Evolutionary conservation across 2,888 invertebrate species (phyloP).

Genomic region (Spisula solida): DNA sequence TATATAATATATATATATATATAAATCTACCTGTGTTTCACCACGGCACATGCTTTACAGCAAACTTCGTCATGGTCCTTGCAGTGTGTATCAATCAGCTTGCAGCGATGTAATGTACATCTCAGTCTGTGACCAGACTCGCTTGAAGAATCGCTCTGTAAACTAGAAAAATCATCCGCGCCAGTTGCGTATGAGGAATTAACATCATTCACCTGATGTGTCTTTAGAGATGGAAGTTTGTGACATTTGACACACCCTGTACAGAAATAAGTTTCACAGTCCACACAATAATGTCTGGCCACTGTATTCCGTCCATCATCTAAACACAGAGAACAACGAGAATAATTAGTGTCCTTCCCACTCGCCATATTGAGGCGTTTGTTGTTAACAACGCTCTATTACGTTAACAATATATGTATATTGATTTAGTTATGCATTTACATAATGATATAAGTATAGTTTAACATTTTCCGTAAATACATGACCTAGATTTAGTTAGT

Average conservation of each 20-base stretch:
- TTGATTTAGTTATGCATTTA: too few relatives aligned
- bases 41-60: slow-evolving; percentile 29
- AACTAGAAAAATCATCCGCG: not conserved
- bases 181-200: not conserved
- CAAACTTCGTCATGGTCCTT: slow-evolving; percentile 33
- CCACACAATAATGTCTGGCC: not conserved
- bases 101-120: slow-evolving; percentile 8
- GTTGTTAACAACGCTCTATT: too few relatives aligned
- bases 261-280: not conserved
- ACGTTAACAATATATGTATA: too few relatives aligned
- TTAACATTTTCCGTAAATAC: too few relatives aligned
- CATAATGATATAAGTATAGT: too few relatives aligned
- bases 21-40: slow-evolving; percentile 16
- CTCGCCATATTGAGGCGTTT: not conserved
- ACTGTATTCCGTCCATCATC: not conserved
- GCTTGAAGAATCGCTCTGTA: not conserved
- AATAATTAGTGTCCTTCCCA: not conserved
- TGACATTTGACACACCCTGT: not conserved
- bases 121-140: not conserved
- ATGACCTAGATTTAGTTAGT: too few relatives aligned
- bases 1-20: too few relatives aligned
- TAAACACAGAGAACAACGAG: not conserved
- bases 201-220: not conserved
- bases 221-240: not conserved
- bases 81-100: slow-evolving; percentile 25